Evolutionary conservation across 2,113 vertebrate species (phyloP).

Genomic region (Poeciliopsis occidentalis): DNA sequence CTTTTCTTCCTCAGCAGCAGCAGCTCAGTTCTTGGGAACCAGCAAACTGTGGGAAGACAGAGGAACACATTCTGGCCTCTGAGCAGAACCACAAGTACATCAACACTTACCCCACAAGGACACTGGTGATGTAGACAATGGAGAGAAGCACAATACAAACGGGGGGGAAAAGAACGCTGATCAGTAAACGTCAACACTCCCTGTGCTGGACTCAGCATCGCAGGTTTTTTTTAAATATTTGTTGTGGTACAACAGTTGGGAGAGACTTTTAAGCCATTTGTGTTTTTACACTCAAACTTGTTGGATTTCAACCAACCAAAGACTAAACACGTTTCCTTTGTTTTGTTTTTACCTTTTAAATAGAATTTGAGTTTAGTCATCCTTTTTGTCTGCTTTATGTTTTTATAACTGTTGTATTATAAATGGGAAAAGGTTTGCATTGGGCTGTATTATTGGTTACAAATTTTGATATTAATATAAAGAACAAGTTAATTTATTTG

Average conservation of each 20-base stretch:
- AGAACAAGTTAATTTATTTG: slow-evolving; percentile 86
- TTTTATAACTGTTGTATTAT: slow-evolving; percentile 77
- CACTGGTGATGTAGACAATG: slow-evolving; percentile 89
- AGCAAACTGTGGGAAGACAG: slow-evolving; percentile 88
- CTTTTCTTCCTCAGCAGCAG: slow-evolving; percentile 60
- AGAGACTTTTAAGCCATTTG: slow-evolving; percentile 80
- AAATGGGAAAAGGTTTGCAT: slow-evolving; percentile 70
- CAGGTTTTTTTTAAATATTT: slow-evolving; percentile 79
- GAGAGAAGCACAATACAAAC: slow-evolving; percentile 4
- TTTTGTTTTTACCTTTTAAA: slow-evolving; percentile 28
- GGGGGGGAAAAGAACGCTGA: slow-evolving; percentile 52
- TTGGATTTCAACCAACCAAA: slow-evolving; percentile 92
- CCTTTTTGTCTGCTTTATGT: slow-evolving; percentile 44
- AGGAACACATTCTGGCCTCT: slow-evolving; percentile 86
- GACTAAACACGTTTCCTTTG: slow-evolving; percentile 61
- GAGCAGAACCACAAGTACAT: slow-evolving; percentile 91
- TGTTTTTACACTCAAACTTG: slow-evolving; percentile 84
- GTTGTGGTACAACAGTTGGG: slow-evolving; percentile 97
- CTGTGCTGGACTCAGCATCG: slow-evolving; percentile 79
- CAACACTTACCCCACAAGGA: slow-evolving; percentile 88
- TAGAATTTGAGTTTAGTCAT: slow-evolving; percentile 48
- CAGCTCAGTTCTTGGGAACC: slow-evolving; percentile 90
- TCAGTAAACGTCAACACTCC: slow-evolving; percentile 80
- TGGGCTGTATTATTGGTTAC: slow-evolving; percentile 75
- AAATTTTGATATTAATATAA: slow-evolving; percentile 86